phyloP scores from a whole-genome alignment of 2,113 vertebrate species.

The Oryzias curvinotus region DNA sequence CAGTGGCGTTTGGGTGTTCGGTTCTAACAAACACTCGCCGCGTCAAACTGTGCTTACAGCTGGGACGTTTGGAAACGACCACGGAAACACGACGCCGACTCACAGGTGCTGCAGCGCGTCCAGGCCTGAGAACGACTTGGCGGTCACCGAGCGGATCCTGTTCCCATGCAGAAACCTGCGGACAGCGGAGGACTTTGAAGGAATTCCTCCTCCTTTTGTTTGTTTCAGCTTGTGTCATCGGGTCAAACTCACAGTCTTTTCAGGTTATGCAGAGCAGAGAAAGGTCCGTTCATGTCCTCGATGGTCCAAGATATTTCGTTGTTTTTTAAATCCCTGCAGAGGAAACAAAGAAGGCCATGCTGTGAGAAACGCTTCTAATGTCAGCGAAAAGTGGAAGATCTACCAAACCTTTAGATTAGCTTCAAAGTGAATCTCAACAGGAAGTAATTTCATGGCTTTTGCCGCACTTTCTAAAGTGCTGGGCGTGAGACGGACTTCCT shows the following conservation, averaged over 20 bases:
- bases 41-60: conserved; percentile 54
- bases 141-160: conserved; percentile 94
- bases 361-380: conserved; percentile 38
- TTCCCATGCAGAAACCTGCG: conserved; percentile 91
- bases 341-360: conserved; percentile 33
- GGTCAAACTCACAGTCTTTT: conserved; percentile 83
- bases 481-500: conserved; percentile 20
- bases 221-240: not conserved
- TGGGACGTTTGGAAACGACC: conserved; percentile 43
- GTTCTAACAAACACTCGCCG: conserved; percentile 43
- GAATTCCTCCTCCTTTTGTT: not conserved
- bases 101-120: conserved; percentile 92
- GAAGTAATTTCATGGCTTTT: conserved; percentile 44
- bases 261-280: conserved; percentile 91
- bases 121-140: conserved; percentile 94
- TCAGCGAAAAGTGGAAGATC: conserved; percentile 24
- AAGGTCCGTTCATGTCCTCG: conserved; percentile 98
- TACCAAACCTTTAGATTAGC: conserved; percentile 39
- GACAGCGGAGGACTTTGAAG: conserved; percentile 30
- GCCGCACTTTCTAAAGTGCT: conserved; percentile 34
- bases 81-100: conserved; percentile 72
- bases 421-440: conserved; percentile 40
- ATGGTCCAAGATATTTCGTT: conserved; percentile 99
- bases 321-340: conserved; percentile 86
- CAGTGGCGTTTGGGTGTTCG: conserved; percentile 30